These are phyloP conservation scores for Venustoraphidia nigricollis DNA, from an alignment of 2,888 invertebrate genomes.

Conservation along the genomic window DNA sequence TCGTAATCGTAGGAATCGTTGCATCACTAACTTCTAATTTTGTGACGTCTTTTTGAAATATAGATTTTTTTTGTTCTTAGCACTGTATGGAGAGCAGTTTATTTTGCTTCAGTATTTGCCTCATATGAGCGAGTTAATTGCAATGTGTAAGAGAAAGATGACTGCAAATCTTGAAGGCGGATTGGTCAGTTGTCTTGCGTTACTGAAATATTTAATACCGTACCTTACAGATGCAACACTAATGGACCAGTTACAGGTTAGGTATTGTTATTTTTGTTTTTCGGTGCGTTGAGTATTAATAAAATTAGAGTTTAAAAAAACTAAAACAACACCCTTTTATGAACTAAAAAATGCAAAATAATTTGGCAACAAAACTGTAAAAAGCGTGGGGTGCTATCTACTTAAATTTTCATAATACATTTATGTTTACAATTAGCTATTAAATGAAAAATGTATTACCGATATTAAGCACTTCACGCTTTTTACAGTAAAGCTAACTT, in stretches of 20 bases:
- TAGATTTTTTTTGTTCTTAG: conserved; percentile 27
- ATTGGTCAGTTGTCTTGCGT: conserved; percentile 65
- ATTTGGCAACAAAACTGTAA: no score
- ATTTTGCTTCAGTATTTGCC: conserved; percentile 81
- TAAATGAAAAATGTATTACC: no score
- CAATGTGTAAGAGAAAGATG: conserved; percentile 63
- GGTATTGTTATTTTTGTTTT: conserved; percentile 5
- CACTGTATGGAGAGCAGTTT: conserved; percentile 75
- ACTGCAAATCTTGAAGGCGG: conserved; percentile 79
- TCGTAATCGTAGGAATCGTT: no score
- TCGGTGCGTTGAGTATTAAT: conserved; percentile 2
- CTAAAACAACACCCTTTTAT: no score
- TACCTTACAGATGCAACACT: conserved; percentile 69
- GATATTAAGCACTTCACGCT: no score
- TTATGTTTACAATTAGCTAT: no score
- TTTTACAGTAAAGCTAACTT: no score
- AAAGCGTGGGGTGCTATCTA: no score
- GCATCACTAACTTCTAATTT: no score
- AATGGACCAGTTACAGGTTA: conserved; percentile 75
- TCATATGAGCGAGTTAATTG: conserved; percentile 73
- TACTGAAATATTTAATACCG: conserved; percentile 65
- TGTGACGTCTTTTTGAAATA: not conserved
- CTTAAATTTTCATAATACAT: no score
- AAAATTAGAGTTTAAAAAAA: not conserved
- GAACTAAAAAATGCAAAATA: no score